Conservation (phyloP, 2,888 invertebrate species). For the Troides helena region DNA sequence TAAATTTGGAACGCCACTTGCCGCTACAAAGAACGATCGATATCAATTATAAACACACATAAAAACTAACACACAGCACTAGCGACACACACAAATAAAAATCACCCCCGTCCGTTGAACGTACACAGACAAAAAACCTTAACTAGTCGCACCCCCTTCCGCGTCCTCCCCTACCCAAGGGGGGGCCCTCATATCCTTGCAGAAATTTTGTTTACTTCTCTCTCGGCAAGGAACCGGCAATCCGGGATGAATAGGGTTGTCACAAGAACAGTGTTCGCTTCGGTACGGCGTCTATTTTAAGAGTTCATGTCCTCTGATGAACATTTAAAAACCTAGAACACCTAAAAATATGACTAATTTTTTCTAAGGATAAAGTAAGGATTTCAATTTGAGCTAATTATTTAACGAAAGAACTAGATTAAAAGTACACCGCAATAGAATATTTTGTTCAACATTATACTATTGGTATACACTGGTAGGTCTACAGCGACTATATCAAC, state of each 20-base stretch:
- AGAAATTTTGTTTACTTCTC: constrained; percentile 80
- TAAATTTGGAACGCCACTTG: not conserved
- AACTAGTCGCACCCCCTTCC: constrained; percentile 52
- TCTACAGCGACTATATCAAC: too few relatives aligned
- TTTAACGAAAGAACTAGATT: too few relatives aligned
- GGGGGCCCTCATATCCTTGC: constrained; percentile 73
- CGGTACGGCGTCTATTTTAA: too few relatives aligned
- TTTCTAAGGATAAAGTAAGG: too few relatives aligned
- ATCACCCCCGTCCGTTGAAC: constrained; percentile 45
- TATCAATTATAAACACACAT: constrained; percentile 17
- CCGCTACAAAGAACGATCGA: not conserved
- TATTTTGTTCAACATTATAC: too few relatives aligned
- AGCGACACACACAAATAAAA: constrained; percentile 62
- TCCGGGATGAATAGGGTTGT: constrained; percentile 46
- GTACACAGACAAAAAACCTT: constrained; percentile 72
- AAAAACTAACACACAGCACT: constrained; percentile 31
- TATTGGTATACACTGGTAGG: too few relatives aligned
- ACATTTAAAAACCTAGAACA: too few relatives aligned
- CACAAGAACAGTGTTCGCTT: not conserved
- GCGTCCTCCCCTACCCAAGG: constrained; percentile 32
- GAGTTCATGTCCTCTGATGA: too few relatives aligned
- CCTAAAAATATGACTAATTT: too few relatives aligned
- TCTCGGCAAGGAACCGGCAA: constrained; percentile 67
- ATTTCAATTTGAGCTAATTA: too few relatives aligned
- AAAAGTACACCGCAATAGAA: too few relatives aligned